phyloP scores from a whole-genome alignment of 2,888 invertebrate genomes.

The Eupelmus urozonus region DNA sequence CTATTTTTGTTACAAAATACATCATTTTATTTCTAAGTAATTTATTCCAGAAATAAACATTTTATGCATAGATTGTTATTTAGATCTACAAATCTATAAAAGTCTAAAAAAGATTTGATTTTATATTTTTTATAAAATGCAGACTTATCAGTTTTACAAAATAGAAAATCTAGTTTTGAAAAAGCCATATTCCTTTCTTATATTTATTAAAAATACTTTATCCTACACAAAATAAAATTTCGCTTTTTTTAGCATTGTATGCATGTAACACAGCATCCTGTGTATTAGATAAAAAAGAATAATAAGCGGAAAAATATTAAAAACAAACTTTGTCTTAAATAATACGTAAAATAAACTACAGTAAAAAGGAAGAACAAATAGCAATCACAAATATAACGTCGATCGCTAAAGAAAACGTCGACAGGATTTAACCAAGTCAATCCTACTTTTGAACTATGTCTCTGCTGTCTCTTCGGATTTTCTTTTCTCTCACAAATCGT shows the following conservation, averaged over 20 bases:
- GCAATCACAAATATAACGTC: constrained; percentile 52
- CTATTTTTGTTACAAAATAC: constrained; percentile 8
- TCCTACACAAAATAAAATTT: constrained; percentile 38
- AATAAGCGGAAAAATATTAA: constrained; percentile 18
- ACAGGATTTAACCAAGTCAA: constrained; percentile 42
- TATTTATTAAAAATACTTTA: constrained; percentile 43
- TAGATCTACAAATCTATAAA: constrained; percentile 36
- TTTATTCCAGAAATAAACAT: constrained; percentile 23
- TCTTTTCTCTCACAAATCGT: constrained; percentile 62
- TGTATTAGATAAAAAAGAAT: constrained; percentile 25
- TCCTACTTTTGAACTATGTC: constrained; percentile 48
- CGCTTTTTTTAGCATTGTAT: constrained; percentile 33
- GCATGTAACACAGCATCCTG: constrained; percentile 11
- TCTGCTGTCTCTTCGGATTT: constrained; percentile 45
- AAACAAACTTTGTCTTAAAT: constrained; percentile 32
- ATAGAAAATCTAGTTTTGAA: constrained; percentile 42
- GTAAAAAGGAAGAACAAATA: constrained; percentile 58
- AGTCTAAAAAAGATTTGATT: constrained; percentile 46
- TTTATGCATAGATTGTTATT: not conserved
- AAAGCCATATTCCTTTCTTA: constrained; percentile 40
- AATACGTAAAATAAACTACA: constrained; percentile 49
- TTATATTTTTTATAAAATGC: constrained; percentile 36
- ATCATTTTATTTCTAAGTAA: constrained; percentile 11
- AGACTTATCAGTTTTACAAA: constrained; percentile 45
- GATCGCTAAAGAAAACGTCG: constrained; percentile 31